These are phyloP conservation scores for Byasa hedistus DNA, from an alignment of 2,888 invertebrate species.

Conservation along the genomic window DNA sequence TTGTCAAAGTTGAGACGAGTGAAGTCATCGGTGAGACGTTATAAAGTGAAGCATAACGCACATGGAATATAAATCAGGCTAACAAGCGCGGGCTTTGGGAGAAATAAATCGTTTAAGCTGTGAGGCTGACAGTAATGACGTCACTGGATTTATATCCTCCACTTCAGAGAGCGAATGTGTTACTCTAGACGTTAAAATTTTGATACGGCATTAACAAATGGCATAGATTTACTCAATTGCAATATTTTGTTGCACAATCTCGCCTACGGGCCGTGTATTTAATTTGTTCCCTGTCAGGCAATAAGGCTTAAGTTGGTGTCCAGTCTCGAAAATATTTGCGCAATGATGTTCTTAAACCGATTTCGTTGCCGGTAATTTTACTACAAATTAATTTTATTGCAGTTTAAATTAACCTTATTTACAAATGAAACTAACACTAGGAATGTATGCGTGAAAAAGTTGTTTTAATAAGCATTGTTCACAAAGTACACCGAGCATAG, in stretches of 20 bases:
- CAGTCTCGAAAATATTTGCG: constrained; percentile 13
- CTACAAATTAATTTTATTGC: neutral
- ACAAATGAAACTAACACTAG: neutral
- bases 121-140: neutral
- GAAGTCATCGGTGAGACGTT: neutral
- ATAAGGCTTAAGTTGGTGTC: constrained; percentile 15
- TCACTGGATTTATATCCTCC: neutral
- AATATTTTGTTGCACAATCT: constrained; percentile 21
- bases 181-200: constrained; percentile 4
- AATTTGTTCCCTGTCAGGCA: constrained; percentile 27
- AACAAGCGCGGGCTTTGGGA: constrained; percentile 1
- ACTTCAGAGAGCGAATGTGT: neutral
- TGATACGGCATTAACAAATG: constrained; percentile 23
- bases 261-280: constrained; percentile 25
- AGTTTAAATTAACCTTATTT: neutral
- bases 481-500: no score
- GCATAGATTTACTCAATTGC: constrained; percentile 13
- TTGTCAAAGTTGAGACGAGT: neutral
- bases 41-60: neutral
- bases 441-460: no score
- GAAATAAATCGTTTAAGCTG: neutral
- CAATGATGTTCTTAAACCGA: constrained; percentile 13
- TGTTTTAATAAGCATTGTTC: no score
- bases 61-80: constrained; percentile 1
- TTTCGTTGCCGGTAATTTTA: neutral